Evolutionary conservation across 2,888 invertebrate genomes (phyloP).

Genomic region (Agrochola litura): DNA sequence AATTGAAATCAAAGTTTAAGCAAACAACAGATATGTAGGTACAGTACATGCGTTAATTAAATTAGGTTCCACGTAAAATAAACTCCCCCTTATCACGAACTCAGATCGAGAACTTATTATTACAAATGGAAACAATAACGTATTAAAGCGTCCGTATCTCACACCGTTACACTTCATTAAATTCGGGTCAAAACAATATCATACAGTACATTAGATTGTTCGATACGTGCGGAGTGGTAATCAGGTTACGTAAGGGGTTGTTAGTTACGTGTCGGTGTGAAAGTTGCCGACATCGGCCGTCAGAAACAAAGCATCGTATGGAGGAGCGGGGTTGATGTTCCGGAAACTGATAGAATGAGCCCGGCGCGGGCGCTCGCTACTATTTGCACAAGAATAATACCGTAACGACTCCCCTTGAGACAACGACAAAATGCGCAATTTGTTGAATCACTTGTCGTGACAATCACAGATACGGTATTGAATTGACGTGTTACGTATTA

Average conservation of each 20-base stretch:
- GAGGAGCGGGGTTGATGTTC: conserved; percentile 75
- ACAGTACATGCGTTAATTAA: conserved; percentile 49
- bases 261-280: conserved; percentile 61
- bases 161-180: conserved; percentile 53
- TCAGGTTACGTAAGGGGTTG: conserved; percentile 41
- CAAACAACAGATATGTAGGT: conserved; percentile 33
- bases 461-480: conserved; percentile 66
- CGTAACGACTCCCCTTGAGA: conserved; percentile 69
- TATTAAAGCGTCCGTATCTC: conserved; percentile 49
- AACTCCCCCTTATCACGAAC: conserved; percentile 44
- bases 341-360: conserved; percentile 81
- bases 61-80: conserved; percentile 42
- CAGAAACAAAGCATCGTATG: conserved; percentile 74
- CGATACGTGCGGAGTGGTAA: conserved; percentile 51
- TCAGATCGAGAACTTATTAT: conserved; percentile 62
- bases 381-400: conserved; percentile 75
- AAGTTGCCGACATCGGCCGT: conserved; percentile 69
- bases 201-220: conserved; percentile 50
- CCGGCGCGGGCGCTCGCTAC: conserved; percentile 64
- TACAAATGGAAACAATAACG: conserved; percentile 52
- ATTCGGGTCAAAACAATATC: conserved; percentile 46
- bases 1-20: conserved; percentile 51
- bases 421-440: conserved; percentile 77
- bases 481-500: conserved; percentile 54
- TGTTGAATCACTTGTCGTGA: conserved; percentile 73